These are phyloP conservation scores for Myrmecobius fasciatus DNA, from an alignment of 2,113 vertebrate genomes.

Conservation along the genomic window DNA sequence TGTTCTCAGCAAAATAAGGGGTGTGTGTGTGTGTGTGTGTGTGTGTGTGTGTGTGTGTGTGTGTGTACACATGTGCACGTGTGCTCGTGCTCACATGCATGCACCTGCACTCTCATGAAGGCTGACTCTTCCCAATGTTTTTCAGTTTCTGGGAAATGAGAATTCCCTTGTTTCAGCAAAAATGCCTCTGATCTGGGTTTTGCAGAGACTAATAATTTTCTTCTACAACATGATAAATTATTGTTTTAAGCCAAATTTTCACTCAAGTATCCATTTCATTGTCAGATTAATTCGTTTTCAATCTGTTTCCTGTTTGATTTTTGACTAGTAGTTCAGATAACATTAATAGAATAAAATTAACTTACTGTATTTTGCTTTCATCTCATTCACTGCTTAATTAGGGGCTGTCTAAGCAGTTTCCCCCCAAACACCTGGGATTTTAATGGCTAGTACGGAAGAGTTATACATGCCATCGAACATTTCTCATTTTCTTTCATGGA, in stretches of 20 bases:
- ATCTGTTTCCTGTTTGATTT: constrained; percentile 63
- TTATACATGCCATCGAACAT: background rate
- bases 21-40: too few relatives aligned
- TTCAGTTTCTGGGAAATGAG: constrained; percentile 55
- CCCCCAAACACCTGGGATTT: background rate
- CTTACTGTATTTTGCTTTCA: constrained; percentile 10
- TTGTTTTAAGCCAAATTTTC: constrained; percentile 73
- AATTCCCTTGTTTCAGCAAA: constrained; percentile 77
- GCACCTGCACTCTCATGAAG: background rate
- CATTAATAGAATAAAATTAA: constrained; percentile 58
- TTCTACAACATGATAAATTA: constrained; percentile 71
- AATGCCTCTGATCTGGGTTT: constrained; percentile 66
- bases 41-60: too few relatives aligned
- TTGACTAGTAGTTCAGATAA: constrained; percentile 49
- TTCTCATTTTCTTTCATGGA: background rate
- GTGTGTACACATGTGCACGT: background rate
- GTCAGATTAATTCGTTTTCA: constrained; percentile 74
- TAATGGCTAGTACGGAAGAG: background rate
- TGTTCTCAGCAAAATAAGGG: background rate
- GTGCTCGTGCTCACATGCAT: too few relatives aligned
- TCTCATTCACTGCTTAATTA: constrained; percentile 7
- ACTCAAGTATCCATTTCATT: constrained; percentile 78
- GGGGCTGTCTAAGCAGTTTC: background rate
- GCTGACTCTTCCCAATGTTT: background rate
- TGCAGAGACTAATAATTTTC: constrained; percentile 31